Conservation (phyloP, 2,797 vertebrate genomes). For the Rhinophrynus dorsalis region DNA sequence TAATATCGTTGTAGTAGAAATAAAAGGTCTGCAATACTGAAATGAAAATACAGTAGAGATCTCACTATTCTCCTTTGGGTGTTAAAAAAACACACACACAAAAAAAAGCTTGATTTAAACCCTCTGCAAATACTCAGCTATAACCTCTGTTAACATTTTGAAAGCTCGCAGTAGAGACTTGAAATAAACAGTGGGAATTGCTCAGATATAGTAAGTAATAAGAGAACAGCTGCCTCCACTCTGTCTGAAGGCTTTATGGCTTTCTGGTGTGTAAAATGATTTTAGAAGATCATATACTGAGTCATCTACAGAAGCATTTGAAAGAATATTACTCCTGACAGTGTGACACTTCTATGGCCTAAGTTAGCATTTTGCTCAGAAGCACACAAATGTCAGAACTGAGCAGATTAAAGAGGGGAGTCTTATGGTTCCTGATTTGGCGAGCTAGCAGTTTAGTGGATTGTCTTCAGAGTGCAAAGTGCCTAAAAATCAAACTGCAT, state of each 20-base stretch:
- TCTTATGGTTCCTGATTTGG: slow-evolving; percentile 55
- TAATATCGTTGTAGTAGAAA: no score
- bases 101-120: no score
- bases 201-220: neutral
- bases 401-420: slow-evolving; percentile 52
- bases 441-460: slow-evolving; percentile 55
- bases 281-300: slow-evolving; percentile 48
- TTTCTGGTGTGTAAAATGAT: slow-evolving; percentile 64
- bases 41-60: no score
- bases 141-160: no score
- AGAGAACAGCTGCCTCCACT: slow-evolving; percentile 30
- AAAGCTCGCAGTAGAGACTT: no score
- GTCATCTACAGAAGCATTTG: slow-evolving; percentile 53
- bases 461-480: slow-evolving; percentile 39
- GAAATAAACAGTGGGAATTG: neutral
- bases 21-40: no score
- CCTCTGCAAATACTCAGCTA: no score
- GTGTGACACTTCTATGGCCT: slow-evolving; percentile 53
- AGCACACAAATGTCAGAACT: slow-evolving; percentile 51
- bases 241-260: slow-evolving; percentile 53
- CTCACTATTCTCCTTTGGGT: no score
- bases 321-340: slow-evolving; percentile 56
- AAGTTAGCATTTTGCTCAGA: slow-evolving; percentile 54
- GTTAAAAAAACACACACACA: no score
- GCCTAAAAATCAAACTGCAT: neutral